Conservation (phyloP, 64 coral and sea anemone species). For the Anthopleura sola region DNA sequence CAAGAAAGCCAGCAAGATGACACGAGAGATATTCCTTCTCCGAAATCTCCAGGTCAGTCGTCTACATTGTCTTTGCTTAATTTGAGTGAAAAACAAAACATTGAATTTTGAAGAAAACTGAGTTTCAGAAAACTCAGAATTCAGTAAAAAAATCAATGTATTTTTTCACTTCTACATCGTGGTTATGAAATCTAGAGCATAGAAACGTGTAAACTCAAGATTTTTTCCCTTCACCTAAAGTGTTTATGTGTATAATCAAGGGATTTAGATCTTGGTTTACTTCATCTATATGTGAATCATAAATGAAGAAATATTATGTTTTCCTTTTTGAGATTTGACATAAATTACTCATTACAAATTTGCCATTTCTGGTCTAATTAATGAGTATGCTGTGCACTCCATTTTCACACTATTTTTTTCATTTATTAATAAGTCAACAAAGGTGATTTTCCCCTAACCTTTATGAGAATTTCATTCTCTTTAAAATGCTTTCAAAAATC, state of each 20-base stretch:
- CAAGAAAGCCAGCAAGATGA: slow-evolving; percentile 16
- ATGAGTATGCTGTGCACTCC: not conserved
- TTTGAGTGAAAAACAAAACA: too few relatives aligned
- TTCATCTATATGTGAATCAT: not conserved
- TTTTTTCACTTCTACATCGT: too few relatives aligned
- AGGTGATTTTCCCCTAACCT: not conserved
- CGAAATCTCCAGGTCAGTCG: not conserved
- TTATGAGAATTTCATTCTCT: not conserved
- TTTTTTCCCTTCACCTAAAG: not conserved
- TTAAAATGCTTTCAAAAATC: not conserved
- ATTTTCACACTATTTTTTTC: slow-evolving; percentile 1
- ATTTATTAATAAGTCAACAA: not conserved
- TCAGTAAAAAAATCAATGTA: too few relatives aligned
- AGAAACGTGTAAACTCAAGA: not conserved
- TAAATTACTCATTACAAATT: slow-evolving; percentile 17
- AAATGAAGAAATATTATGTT: not conserved
- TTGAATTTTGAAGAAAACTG: too few relatives aligned
- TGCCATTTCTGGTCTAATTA: not conserved
- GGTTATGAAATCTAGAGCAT: too few relatives aligned
- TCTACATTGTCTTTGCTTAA: not conserved
- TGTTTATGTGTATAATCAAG: not conserved
- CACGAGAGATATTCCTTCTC: not conserved
- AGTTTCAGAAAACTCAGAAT: too few relatives aligned
- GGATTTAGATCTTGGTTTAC: not conserved
- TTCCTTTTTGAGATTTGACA: not conserved